Evolutionary conservation across 2,797 vertebrate genomes (phyloP), one percentile per base, ranked within the genome.

Genomic region (Dromococcyx pavoninus): DNA sequence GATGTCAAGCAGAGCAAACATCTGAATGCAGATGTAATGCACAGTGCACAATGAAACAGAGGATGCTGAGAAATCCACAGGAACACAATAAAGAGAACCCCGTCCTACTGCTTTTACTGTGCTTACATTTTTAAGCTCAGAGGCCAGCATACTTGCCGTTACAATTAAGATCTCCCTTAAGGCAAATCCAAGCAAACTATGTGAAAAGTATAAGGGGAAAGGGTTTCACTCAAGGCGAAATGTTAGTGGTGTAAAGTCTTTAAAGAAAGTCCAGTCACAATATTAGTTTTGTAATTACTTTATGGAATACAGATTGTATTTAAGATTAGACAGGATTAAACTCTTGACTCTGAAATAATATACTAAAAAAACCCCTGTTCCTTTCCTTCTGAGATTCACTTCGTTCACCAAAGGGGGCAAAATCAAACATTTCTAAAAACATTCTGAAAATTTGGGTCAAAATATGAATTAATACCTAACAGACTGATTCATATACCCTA

Each of bases 1-100:
- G 54, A 51, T 44, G 41, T 19, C 11, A 19, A 9, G 51, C 44
- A 70, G 7, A 64, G 65, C 3, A 17, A 24, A 48, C 4, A 54
- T 14, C 54, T 75, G 35, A 44, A n/a, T 0, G 21, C 15, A 16
- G 48, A 83, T 18, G n/a, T 53, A 27, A 17, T 0, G 0, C 21
- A 28, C 13, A 2, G 4, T 35, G n/a, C 37, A 23, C 0, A 18
- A 61, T 4, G 3, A 57, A 71, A 69, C 11, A 19, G 15, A 73
- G 41, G 37, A 56, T 8, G 13, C 3, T 9, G 35, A 77, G n/a
- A 82, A 73, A 91, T 7, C 60, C 61, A 64, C 35, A 58, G 46
- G 39, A 79, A 65, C 32, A 57, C 37, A n/a, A 6, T 2, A 57
- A 65, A 48, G 7, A 24, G 11, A 41, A 25, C 18, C 27, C 9